These are phyloP conservation scores for Drosophila pseudotakahashii DNA, from an alignment of 2,888 invertebrate species.

Conservation along the genomic window DNA sequence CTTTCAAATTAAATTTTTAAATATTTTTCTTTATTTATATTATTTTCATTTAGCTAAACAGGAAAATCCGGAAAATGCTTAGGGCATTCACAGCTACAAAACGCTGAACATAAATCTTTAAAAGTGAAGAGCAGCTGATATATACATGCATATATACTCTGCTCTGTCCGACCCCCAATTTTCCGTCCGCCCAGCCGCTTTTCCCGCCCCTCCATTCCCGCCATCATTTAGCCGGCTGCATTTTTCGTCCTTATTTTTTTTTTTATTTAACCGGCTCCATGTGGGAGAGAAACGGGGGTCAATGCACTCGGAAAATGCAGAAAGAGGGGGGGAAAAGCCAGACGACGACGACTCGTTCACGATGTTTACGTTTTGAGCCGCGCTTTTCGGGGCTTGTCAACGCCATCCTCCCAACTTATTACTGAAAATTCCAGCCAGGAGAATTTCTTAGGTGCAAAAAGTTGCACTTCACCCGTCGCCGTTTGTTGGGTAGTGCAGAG, in stretches of 20 bases:
- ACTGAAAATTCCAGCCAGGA: slow-evolving; percentile 29
- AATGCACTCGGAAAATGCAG: slow-evolving; percentile 30
- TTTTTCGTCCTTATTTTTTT: slow-evolving; percentile 25
- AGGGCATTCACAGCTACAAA: slow-evolving; percentile 14
- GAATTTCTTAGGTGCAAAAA: slow-evolving; percentile 77
- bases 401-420: slow-evolving; percentile 46
- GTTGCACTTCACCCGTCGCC: slow-evolving; percentile 65
- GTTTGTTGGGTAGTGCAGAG: slow-evolving; percentile 6
- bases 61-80: too few species aligned
- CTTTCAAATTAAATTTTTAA: too few species aligned
- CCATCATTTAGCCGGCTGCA: slow-evolving; percentile 30
- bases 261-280: slow-evolving; percentile 9
- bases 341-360: slow-evolving; percentile 30
- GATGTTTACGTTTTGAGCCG: slow-evolving; percentile 73
- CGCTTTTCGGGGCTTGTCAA: slow-evolving; percentile 73
- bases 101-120: slow-evolving; percentile 44
- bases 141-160: too few species aligned
- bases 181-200: too few species aligned
- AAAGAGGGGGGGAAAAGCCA: slow-evolving; percentile 6
- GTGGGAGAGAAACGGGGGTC: slow-evolving; percentile 20
- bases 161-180: slow-evolving; percentile 25
- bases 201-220: slow-evolving; percentile 18
- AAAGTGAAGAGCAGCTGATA: slow-evolving; percentile 23
- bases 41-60: too few species aligned
- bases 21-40: too few species aligned